A percentile compares a stretch with the other conserved stretches of the same genome.
Conservation (phyloP, 2,797 vertebrate species). For the Cynodonichthys magdalenae region DNA sequence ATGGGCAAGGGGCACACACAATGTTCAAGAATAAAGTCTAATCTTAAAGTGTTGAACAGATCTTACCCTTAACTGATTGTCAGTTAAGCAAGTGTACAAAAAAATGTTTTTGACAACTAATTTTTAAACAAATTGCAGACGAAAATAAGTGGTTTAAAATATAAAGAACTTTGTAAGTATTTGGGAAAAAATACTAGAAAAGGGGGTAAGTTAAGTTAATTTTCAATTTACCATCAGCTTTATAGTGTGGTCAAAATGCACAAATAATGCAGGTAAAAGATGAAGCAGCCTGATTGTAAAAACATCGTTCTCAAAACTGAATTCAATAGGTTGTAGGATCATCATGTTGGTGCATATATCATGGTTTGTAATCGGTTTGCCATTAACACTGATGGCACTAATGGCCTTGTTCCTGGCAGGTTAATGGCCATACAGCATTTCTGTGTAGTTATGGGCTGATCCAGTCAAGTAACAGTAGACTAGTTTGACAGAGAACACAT, state of each 20-base stretch:
- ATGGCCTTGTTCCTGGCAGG: not conserved
- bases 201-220: no score
- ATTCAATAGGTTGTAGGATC: not conserved
- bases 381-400: not conserved
- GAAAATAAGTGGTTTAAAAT: not conserved
- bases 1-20: constrained; percentile 23
- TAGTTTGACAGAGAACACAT: not conserved
- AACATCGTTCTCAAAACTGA: not conserved
- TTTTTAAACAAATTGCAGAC: not conserved
- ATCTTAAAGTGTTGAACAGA: not conserved
- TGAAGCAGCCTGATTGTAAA: not conserved
- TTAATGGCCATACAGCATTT: not conserved
- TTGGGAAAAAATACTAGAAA: not conserved
- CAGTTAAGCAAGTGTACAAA: not conserved
- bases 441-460: not conserved
- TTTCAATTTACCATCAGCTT: no score
- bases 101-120: not conserved
- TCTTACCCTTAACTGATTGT: constrained; percentile 1
- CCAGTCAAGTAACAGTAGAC: not conserved
- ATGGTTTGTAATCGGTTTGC: not conserved
- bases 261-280: no score
- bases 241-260: no score
- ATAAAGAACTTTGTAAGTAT: not conserved
- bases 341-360: not conserved
- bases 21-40: constrained; percentile 15